Evolutionary conservation across 2,888 invertebrate species (phyloP), one percentile per base, ranked within the genome.

Genomic region (Drosophila monieri): DNA sequence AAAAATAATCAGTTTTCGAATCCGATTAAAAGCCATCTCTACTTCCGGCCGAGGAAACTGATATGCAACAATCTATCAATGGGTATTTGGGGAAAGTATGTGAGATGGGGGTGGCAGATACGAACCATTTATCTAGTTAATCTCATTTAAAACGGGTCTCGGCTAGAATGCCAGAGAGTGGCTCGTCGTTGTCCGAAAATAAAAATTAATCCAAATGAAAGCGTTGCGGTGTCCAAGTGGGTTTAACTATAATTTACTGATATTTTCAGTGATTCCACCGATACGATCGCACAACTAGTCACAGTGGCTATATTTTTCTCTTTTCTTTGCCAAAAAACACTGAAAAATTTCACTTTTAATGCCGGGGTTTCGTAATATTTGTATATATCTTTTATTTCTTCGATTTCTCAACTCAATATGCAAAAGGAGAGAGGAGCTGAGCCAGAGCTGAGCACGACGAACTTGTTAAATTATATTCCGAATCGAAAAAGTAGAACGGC

Each of bases 41-140:
- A 62, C 70, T 83, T 85, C 76, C 84, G 75, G 51, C 44, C 47
- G 18, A 44, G n/a, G 12, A 5, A 60, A 41, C 67, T 64, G 62
- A 64, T 59, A 51, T 68, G 54, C 65, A 51, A 58, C 70, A 59
- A 84, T 80, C 78, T 76, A 73, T 80, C 70, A 71, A 58, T 65
- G 47, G 53, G 2, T 51, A 62, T 71, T 60, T 39, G 37, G 52
- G 30, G 21, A 6, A 15, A 15, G 21, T 23, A 18, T 18, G 18
- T 18, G 12, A 12, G 4, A 12, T 32, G 30, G 3, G 10, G 10
- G 3, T 30, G 49, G 18, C 67, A 80, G 76, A 81, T 87, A 87
- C 88, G 73, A 79, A 87, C 89, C 88, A 87, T 88, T 87, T 87
- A 88, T 87, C 88, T 85, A 85, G 80, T 84, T 79, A 76, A 79